phyloP scores from a whole-genome alignment of 2,888 invertebrate species.

The Agriopis leucophaearia region DNA sequence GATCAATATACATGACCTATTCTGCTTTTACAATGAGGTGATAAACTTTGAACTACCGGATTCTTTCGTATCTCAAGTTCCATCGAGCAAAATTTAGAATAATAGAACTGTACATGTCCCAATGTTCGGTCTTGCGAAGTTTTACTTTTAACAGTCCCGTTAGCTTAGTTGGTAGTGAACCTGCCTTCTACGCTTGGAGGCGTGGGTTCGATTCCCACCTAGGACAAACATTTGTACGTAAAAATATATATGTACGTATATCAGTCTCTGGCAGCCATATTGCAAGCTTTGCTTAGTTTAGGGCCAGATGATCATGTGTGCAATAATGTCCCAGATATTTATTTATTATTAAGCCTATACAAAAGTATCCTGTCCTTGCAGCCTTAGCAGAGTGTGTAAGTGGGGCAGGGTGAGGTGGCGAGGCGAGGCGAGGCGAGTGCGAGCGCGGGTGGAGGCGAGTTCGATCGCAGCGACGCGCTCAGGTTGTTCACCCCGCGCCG shows the following conservation, averaged over 20 bases:
- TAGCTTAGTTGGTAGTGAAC: too few species aligned
- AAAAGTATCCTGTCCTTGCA: conserved; percentile 33
- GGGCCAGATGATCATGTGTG: too few species aligned
- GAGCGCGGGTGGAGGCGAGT: conserved; percentile 55
- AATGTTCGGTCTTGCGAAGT: not conserved
- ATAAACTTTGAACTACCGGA: not conserved
- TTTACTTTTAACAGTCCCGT: too few species aligned
- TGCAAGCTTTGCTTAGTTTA: too few species aligned
- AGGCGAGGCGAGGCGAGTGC: conserved; percentile 53
- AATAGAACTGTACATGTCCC: not conserved
- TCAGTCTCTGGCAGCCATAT: too few species aligned
- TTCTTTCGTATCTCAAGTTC: not conserved
- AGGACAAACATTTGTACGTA: too few species aligned
- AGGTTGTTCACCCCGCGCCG: conserved; percentile 77
- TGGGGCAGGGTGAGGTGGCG: conserved; percentile 50
- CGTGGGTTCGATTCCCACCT: too few species aligned
- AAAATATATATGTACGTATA: too few species aligned
- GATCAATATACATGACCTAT: too few species aligned
- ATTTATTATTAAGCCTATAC: not conserved
- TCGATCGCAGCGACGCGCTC: conserved; percentile 79
- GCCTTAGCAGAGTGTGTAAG: conserved; percentile 54
- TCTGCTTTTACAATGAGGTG: too few species aligned
- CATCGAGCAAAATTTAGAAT: not conserved
- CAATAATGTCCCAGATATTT: too few species aligned
- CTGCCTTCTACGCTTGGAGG: too few species aligned